Percentiles rank a stretch among this genome's conserved stretches.
Conservation (phyloP, 1,140 invertebrate genomes). For the Coptotermes formosanus region DNA sequence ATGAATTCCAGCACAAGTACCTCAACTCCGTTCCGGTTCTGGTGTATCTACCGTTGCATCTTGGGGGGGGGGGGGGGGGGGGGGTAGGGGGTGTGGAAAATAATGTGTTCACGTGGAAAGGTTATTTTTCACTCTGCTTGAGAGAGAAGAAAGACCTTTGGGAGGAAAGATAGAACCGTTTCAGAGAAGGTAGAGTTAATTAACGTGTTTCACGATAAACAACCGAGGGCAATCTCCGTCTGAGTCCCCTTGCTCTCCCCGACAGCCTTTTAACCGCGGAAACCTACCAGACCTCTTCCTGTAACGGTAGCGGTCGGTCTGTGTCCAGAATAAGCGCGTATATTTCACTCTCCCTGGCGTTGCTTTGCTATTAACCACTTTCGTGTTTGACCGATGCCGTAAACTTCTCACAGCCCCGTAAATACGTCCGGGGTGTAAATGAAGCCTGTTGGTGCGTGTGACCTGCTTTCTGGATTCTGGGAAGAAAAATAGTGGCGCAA, state of each 20-base stretch:
- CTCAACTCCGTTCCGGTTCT: too few relatives aligned
- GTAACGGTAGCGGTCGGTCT: not conserved
- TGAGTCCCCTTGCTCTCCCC: too few relatives aligned
- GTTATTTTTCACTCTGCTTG: not conserved
- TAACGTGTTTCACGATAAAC: constrained; percentile 3
- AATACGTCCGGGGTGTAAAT: not conserved
- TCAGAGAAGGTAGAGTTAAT: not conserved
- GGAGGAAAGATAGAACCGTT: not conserved
- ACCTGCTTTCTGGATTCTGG: too few relatives aligned
- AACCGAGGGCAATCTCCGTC: not conserved
- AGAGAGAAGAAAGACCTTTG: not conserved
- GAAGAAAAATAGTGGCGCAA: too few relatives aligned
- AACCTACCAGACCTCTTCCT: too few relatives aligned
- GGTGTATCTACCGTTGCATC: too few relatives aligned
- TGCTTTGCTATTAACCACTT: not conserved
- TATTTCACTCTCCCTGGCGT: not conserved
- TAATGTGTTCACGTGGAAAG: not conserved
- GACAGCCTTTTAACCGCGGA: too few relatives aligned
- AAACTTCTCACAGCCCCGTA: too few relatives aligned
- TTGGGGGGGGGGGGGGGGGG: too few relatives aligned
- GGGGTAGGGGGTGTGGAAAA: too few relatives aligned
- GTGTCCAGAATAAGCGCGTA: not conserved
- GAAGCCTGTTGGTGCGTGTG: too few relatives aligned
- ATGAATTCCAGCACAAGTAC: not conserved
- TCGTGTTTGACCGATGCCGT: not conserved